Evolutionary conservation across 2,888 invertebrate genomes (phyloP).

Genomic region (Dastarcus helophoroides): DNA sequence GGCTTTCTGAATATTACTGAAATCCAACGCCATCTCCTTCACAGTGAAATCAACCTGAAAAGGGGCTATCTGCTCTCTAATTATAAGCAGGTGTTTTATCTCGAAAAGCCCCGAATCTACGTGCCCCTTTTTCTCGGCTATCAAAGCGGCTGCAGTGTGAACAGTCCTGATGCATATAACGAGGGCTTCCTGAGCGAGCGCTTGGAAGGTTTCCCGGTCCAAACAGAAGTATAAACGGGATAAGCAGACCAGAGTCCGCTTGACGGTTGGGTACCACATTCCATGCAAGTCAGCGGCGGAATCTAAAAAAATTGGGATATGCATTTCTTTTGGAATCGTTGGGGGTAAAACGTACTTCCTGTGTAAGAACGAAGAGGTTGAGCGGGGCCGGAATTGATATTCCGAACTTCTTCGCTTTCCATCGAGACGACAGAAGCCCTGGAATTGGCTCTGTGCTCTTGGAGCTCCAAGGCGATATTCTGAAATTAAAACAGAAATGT

Average conservation of each 20-base stretch:
- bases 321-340: too few species aligned
- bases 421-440: conserved; percentile 57
- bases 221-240: conserved; percentile 88
- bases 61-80: conserved; percentile 96
- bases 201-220: conserved; percentile 92
- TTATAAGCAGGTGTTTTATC: conserved; percentile 92
- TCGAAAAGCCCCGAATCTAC: conserved; percentile 95
- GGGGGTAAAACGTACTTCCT: too few species aligned
- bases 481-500: too few species aligned
- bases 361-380: conserved; percentile 38
- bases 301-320: too few species aligned
- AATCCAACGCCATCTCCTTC: conserved; percentile 88
- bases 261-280: conserved; percentile 99
- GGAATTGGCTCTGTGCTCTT: conserved; percentile 50
- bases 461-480: conserved; percentile 31
- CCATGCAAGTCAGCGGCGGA: conserved; percentile 81
- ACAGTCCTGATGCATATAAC: conserved; percentile 86
- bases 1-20: conserved; percentile 82
- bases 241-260: conserved; percentile 86
- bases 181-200: conserved; percentile 91
- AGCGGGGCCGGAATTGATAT: conserved; percentile 40
- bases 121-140: conserved; percentile 57
- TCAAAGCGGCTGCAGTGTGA: conserved; percentile 66
- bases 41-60: conserved; percentile 92
- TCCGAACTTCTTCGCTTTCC: conserved; percentile 62